Evolutionary conservation across 1,140 invertebrate species (phyloP).

Genomic region (Eubasilissa regina): DNA sequence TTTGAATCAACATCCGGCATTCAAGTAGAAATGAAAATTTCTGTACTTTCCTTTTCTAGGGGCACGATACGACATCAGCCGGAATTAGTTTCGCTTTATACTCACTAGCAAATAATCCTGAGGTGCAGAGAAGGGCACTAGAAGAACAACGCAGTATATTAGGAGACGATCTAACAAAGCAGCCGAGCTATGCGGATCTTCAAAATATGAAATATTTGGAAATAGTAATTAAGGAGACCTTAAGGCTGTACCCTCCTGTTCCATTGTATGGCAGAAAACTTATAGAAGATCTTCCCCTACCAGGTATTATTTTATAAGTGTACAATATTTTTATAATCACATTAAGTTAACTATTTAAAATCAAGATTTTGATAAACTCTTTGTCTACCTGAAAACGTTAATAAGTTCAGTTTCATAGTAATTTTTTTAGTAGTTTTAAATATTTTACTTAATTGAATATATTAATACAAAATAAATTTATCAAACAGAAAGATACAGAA

Average conservation of each 20-base stretch:
- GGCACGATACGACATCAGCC: conserved; percentile 80
- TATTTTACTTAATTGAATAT: too few relatives aligned
- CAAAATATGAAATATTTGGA: conserved; percentile 76
- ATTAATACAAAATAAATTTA: too few relatives aligned
- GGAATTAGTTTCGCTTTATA: conserved; percentile 70
- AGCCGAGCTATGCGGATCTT: conserved; percentile 72
- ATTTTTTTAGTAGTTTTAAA: too few relatives aligned
- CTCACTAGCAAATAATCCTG: conserved; percentile 66
- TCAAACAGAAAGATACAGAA: too few relatives aligned
- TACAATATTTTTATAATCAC: too few relatives aligned
- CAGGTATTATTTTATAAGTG: conserved; percentile 43
- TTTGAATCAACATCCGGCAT: too few relatives aligned
- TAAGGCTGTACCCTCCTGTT: conserved; percentile 77
- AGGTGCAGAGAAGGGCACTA: conserved; percentile 66
- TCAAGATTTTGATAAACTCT: too few relatives aligned
- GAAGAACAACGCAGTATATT: conserved; percentile 67
- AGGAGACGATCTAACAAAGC: conserved; percentile 63
- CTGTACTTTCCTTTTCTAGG: conserved; percentile 65
- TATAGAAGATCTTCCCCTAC: conserved; percentile 68
- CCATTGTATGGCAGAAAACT: conserved; percentile 75
- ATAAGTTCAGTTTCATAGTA: too few relatives aligned
- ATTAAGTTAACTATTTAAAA: too few relatives aligned
- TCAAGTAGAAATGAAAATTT: too few relatives aligned
- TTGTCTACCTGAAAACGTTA: too few relatives aligned
- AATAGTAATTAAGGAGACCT: conserved; percentile 76